Conservation (phyloP, 2,797 vertebrate genomes). For the Platalea minor region DNA sequence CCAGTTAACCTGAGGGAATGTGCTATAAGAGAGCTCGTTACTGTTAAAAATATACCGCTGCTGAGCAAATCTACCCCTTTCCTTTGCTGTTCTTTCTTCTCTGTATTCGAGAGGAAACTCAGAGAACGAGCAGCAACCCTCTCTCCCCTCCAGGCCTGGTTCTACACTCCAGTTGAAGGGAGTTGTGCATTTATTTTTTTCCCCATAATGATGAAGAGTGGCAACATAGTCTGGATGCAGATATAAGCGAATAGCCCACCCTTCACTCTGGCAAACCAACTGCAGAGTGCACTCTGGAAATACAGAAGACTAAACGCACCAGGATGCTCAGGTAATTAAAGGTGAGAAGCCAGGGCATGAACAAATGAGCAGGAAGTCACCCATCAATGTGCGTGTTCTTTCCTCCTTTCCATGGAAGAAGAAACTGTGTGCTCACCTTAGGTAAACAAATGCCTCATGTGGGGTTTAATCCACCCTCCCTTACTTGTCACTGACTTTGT, state of each 20-base stretch:
- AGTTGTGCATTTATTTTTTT: neutral
- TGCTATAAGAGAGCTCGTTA: neutral
- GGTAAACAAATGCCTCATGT: neutral
- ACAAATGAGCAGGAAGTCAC: neutral
- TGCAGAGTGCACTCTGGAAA: neutral
- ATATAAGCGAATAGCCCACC: fast-evolving
- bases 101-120: neutral
- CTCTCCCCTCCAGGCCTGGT: neutral
- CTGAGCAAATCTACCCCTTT: neutral
- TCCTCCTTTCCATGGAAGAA: neutral
- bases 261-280: neutral
- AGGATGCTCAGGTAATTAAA: neutral
- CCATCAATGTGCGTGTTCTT: fast-evolving
- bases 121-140: neutral
- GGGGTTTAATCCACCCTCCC: neutral
- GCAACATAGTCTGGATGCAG: neutral
- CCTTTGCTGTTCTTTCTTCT: neutral
- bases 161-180: neutral
- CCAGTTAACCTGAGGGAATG: neutral
- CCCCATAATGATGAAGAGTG: neutral
- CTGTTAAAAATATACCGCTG: neutral
- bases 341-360: neutral
- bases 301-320: neutral
- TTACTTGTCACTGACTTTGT: neutral
- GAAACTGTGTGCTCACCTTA: neutral